Evolutionary conservation across 2,888 invertebrate genomes (phyloP).

Genomic region (Cataglyphis albicans): DNA sequence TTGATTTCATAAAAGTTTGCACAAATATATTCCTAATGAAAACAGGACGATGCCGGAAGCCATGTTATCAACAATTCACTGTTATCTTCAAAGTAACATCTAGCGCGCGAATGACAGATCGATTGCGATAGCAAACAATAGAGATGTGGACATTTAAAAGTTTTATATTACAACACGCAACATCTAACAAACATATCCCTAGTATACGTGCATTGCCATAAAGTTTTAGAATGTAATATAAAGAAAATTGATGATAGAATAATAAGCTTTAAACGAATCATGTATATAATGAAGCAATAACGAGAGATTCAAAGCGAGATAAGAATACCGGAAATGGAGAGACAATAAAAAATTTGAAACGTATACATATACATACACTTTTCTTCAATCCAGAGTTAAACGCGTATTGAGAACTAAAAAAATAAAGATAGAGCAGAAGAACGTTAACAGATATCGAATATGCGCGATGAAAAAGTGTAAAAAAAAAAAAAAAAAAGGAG

Average conservation of each 20-base stretch:
- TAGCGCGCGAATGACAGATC: slow-evolving; percentile 30
- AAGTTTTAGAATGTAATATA: background rate
- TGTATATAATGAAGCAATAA: background rate
- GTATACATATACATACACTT: background rate
- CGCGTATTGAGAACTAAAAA: background rate
- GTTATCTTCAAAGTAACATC: slow-evolving; percentile 32
- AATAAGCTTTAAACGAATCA: background rate
- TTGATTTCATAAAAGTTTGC: slow-evolving; percentile 24
- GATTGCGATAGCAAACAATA: slow-evolving; percentile 31
- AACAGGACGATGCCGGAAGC: slow-evolving; percentile 19
- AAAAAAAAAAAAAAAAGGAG: background rate
- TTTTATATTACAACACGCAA: slow-evolving; percentile 12
- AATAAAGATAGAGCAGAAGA: background rate
- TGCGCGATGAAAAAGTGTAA: background rate
- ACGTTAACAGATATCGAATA: background rate
- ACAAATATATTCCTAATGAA: slow-evolving; percentile 17
- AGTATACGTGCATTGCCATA: background rate
- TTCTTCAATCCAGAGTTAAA: background rate
- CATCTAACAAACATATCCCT: background rate
- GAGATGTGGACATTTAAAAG: slow-evolving; percentile 42
- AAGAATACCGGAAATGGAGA: background rate
- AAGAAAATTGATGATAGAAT: background rate
- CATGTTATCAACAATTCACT: slow-evolving; percentile 53
- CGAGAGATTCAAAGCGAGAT: background rate
- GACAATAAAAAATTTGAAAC: background rate